Conservation (phyloP, 2,888 invertebrate genomes). For the Melinopterus prodromus region DNA sequence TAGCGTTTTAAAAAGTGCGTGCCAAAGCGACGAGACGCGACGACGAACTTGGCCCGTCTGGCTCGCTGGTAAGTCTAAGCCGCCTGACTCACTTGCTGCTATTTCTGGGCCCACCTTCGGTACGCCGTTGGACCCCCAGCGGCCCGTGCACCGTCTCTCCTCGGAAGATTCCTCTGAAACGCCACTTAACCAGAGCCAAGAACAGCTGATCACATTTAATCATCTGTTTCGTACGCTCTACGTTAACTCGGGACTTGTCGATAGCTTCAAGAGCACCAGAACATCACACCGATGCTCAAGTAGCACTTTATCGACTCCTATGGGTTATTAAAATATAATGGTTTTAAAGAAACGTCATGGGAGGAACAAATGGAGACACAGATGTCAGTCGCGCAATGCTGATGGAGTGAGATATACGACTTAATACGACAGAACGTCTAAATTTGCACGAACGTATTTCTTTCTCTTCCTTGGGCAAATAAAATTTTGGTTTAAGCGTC, state of each 20-base stretch:
- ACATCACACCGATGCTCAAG: background rate
- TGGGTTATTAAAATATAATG: slow-evolving; percentile 7
- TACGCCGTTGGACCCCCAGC: background rate
- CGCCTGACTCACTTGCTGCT: background rate
- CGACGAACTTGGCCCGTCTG: background rate
- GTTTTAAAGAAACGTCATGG: background rate
- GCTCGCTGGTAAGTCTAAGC: background rate
- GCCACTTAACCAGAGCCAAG: background rate
- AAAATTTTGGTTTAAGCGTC: no score
- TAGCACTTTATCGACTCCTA: no score
- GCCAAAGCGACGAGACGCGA: background rate
- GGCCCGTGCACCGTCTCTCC: background rate
- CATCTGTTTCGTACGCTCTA: background rate
- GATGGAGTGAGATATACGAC: background rate
- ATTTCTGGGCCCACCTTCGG: background rate
- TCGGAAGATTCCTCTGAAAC: background rate
- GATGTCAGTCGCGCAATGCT: background rate
- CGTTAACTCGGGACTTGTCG: background rate
- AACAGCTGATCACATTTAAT: background rate
- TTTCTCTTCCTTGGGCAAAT: no score
- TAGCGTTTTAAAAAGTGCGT: background rate
- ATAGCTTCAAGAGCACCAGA: background rate
- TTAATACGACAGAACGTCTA: no score
- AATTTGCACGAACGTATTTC: no score
- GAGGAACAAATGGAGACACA: background rate